Base-by-base conservation (phyloP, 1,140 invertebrate genomes). In the Zaprionus camerounensis region DNA sequence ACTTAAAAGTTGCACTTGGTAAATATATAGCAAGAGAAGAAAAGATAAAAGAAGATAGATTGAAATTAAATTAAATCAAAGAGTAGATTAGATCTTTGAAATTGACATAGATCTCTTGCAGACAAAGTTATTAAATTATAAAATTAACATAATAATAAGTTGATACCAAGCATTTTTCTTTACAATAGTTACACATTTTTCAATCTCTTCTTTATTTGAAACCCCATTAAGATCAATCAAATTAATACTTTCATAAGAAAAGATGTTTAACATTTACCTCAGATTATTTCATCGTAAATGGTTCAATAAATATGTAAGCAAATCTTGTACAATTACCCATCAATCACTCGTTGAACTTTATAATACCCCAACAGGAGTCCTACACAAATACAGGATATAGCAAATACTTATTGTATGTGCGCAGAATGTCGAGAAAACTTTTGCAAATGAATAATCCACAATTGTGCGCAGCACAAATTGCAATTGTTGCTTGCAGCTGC, bases 391-490 rank as follows among this genome's bases (percentile, higher is more conserved):
- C 46, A 46, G 36, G 17, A 31, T n/a, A 67, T 26, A 12, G 44
- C 34, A 69, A 57, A 70, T 74, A 74, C 58, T 34, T 41, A 28
- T 74, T 64, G 24, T 65, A 61, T 75, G 59, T 51, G 55, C 65
- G 76, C 51, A 63, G 68, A 51, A 64, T 76, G 73, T 80, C 58
- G 63, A 78, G 77, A 69, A 80, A 86, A 87, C 68, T 80, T 82
- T 81, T 67, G 74, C 84, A 88, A 87, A 87, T 81, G 71, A 84
- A 87, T 87, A 87, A 87, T 84, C 78, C 75, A 79, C 70, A 87
- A 88, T 80, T 86, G 83, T 86, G 83, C 76, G 63, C 66, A 87
- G 79, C 72, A 82, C 80, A 86, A 86, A 86, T 86, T 86, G 83
- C 83, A 82, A 87, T 87, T 87, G 83, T 87, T 88, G 83, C 84